These are phyloP conservation scores for Pelosia muscerda DNA, from an alignment of 2,888 invertebrate genomes.

Conservation along the genomic window DNA sequence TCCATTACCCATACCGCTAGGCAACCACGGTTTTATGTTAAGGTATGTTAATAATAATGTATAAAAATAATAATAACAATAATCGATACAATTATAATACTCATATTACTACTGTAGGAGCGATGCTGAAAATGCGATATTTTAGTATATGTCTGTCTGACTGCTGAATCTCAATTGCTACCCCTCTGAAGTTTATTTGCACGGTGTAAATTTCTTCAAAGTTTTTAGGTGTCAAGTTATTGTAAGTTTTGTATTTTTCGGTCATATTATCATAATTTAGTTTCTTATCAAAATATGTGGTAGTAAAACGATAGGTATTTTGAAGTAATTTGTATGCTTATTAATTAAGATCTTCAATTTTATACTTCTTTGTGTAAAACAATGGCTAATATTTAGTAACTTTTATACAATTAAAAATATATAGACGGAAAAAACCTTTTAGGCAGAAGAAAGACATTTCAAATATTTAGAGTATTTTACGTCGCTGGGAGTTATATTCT, in stretches of 20 bases:
- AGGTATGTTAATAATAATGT: too few relatives aligned
- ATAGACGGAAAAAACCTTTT: slow-evolving; percentile 18
- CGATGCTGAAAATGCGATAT: too few relatives aligned
- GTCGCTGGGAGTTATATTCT: slow-evolving; percentile 15
- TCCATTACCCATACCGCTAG: too few relatives aligned
- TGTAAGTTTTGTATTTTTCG: too few relatives aligned
- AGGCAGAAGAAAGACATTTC: slow-evolving; percentile 20
- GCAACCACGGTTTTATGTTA: too few relatives aligned
- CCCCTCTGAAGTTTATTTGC: not conserved
- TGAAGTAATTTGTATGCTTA: not conserved
- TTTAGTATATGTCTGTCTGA: too few relatives aligned
- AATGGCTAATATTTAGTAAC: slow-evolving; percentile 6
- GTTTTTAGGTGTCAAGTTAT: not conserved
- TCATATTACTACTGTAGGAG: too few relatives aligned
- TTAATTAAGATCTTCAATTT: not conserved
- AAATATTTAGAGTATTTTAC: slow-evolving; percentile 29
- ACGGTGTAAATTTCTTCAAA: not conserved
- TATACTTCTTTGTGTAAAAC: not conserved
- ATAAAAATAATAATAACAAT: too few relatives aligned
- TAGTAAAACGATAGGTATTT: too few relatives aligned
- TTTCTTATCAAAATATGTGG: too few relatives aligned
- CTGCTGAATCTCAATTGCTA: not conserved
- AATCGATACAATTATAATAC: too few relatives aligned
- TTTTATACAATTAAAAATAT: slow-evolving; percentile 19
- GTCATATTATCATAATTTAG: too few relatives aligned